Base-by-base conservation (phyloP, 2,888 invertebrate genomes). In the Troides oblongomaculatus region DNA sequence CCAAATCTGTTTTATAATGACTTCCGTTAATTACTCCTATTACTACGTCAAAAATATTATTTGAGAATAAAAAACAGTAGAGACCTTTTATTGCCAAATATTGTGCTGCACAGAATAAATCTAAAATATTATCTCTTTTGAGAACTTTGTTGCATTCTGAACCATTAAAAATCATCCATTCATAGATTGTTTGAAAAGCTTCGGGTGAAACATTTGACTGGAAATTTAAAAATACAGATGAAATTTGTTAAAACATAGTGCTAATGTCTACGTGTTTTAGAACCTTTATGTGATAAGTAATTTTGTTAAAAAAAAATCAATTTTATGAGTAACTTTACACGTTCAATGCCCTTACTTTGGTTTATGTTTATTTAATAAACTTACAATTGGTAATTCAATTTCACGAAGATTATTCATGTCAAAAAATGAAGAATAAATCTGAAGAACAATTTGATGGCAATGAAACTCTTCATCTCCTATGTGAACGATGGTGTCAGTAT, bases 91-190 rank as follows among this genome's bases (percentile, higher is more conserved):
- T 94, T 71, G 94, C 92, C 5, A 97, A 88, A 82, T 94, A 96
- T 73, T 95, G 95, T 0, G 96, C 94, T 0, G 96, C 95, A 77
- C 93, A 94, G 77, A 96, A 95, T 39, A 97, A 88, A 78, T 96
- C 95, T 64, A 97, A 84, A 61, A 96, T 94, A 72, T 96, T 96
- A 68, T 95, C 94, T 63, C 95, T 93, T 69, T 93, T 94, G 0
- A 97, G 84, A 3, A 94, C 87, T 66, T 94, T 95, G 74, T 93
- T 94, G 74, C 95, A 94, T 6, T 95, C 95, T 68, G 90, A 92
- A 10, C 93, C 94, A 36, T 89, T 86, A 71, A 93, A 94, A 75
- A 96, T 94, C 97, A 97, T 97, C 97, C 97, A 97, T 75, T 96
- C 95, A 84, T 97, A 97, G 66, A 96, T 94, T 72, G 95, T 94